Base-by-base conservation (phyloP, 2,888 invertebrate species). In the Dasypolia templi region DNA sequence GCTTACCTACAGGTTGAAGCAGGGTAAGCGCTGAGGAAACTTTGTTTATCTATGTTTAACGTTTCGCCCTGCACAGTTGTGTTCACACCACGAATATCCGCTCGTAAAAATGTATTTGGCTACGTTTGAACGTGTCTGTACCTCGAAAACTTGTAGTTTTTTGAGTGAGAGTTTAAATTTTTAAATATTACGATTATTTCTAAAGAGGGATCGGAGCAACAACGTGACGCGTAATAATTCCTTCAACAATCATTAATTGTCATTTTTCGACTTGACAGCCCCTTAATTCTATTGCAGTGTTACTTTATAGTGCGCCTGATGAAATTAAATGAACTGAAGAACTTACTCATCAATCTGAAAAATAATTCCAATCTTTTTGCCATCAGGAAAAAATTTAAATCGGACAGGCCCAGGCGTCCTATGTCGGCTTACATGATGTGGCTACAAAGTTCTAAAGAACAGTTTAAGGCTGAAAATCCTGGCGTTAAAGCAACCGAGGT, bases 371-470 rank as follows among this genome's bases (percentile, higher is more conserved):
- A 66, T 44, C 22, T 39, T 61, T 88, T 89, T 82, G 73, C 76
- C 93, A 93, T 75, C 92, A 95, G 95, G 94, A 95, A 93, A 96
- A 96, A 94, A 92, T 92, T 92, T 97, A 98, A 96, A 97, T 97
- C 92, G 97, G 97, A 96, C 98, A 99, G 97, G 95, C 99, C 99
- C 61, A 99, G 99, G 95, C 97, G 99, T 91, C 98, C 99, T 53
- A 97, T 97, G 90, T 98, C 99, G 55, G 99, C 99, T 3, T 99
- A 99, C 93, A 98, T 99, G 98, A 93, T 99, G 85, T 99, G 99
- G 99, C 96, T 99, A 84, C 99, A 98, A 92, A 98, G 98, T 86
- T 97, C 97, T 79, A 97, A 99, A 86, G 98, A 99, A 88, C 96
- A 97, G 86, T 98, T 99, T 83, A 99, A 99, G 94, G 96, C 97